Evolutionary conservation across 2,113 vertebrate species (phyloP), one percentile per base, ranked within the genome.

Genomic region (Mohoua ochrocephala): DNA sequence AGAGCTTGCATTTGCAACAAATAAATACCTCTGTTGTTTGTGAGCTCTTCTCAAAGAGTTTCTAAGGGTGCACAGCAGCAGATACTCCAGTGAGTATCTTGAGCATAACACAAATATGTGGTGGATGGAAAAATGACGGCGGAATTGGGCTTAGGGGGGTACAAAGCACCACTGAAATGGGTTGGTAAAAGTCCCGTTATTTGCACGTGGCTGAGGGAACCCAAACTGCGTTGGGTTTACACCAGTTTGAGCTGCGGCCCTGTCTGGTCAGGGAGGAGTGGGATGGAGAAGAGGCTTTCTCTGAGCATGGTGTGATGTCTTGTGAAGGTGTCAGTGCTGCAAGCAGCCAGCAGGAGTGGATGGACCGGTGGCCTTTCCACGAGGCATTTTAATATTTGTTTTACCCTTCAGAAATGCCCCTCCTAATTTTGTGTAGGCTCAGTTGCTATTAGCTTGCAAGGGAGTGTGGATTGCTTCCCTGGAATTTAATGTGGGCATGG

Each of bases 401-500:
- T 73, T 42, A 54, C 56, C 52, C 70, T 70, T 86, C 93, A 86
- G 82, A 88, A 68, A 50, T 0, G 0, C 2, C 27, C 57, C 87
- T 60, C 86, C 91, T 89, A 28, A 79, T 89, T 96, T 53, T 73
- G 76, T 86, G 57, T 37, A 67, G 86, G 68, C 73, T 92, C 63
- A 56, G 88, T 56, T 50, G 52, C 57, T 70, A 10, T 81, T 74
- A 75, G 24, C 69, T 95, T 70, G 44, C 73, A 56, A 57, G 68
- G 83, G 44, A 91, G 69, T 7, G 49, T 68, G 86, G 83, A 89
- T 78, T 61, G 57, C 70, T 53, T 53, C 86, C 89, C 86, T 60
- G 91, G 82, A 84, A 71, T 67, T 52, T 35, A 89, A 68, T n/a
- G 83, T 86, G 93, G 94, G 88, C 92, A 95, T 54, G 83, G 95